These are phyloP conservation scores for Heliconius cydno DNA, from an alignment of 2,888 invertebrate genomes.

Conservation along the genomic window DNA sequence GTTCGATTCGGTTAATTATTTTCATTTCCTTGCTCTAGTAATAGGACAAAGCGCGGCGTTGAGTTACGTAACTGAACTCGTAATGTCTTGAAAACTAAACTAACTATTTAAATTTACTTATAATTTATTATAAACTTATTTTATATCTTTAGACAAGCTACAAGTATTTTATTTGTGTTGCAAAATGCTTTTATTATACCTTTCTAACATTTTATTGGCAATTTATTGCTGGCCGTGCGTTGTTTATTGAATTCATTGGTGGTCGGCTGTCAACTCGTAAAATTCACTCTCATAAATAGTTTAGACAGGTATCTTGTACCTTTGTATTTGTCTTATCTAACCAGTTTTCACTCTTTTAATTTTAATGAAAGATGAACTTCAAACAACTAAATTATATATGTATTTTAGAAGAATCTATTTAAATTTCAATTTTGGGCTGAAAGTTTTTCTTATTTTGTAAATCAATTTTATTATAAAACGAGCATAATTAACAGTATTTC, in stretches of 20 bases:
- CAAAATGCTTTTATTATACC: constrained; percentile 44
- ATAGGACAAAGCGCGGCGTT: background rate
- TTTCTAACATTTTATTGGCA: constrained; percentile 50
- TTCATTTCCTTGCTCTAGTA: background rate
- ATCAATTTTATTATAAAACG: background rate
- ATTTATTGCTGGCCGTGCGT: constrained; percentile 51
- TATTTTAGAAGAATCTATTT: background rate
- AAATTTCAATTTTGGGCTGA: background rate
- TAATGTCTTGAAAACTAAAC: no score
- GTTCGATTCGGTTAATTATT: background rate
- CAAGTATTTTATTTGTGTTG: constrained; percentile 36
- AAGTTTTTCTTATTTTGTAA: background rate
- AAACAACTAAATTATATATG: background rate
- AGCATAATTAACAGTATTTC: background rate
- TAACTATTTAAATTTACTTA: no score
- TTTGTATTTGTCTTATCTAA: constrained; percentile 48
- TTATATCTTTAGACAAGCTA: constrained; percentile 10
- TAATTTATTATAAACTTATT: background rate
- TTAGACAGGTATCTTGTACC: constrained; percentile 47
- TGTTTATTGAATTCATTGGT: constrained; percentile 48
- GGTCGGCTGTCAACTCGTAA: constrained; percentile 52
- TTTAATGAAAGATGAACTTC: constrained; percentile 22
- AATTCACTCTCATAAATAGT: constrained; percentile 50
- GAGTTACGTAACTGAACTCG: no score
- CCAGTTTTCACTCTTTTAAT: constrained; percentile 41